These are phyloP conservation scores for Gopherus flavomarginatus DNA, from an alignment of 2,113 vertebrate genomes.

Conservation along the genomic window DNA sequence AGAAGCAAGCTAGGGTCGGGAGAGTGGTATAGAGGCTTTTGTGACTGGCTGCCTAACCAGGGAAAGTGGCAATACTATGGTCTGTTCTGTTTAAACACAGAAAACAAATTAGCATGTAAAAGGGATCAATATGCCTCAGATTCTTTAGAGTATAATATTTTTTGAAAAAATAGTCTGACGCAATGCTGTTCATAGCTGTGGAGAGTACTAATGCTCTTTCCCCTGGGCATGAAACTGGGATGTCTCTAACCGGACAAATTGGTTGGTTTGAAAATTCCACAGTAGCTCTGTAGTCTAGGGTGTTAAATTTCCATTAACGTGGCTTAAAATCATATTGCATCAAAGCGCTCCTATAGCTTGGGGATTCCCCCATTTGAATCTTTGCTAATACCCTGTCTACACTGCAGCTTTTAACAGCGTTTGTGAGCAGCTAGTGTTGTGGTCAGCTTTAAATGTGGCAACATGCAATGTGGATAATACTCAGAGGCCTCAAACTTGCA, in stretches of 20 bases:
- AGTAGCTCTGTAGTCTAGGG: neutral
- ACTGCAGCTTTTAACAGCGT: accelerated
- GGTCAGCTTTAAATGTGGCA: neutral
- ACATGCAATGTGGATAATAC: accelerated
- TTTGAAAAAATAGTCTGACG: neutral
- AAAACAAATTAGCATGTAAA: neutral
- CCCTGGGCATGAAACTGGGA: neutral
- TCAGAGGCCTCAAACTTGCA: neutral
- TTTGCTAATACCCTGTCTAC: neutral
- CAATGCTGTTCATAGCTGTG: neutral
- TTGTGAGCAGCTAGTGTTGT: neutral
- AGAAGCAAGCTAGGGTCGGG: accelerated
- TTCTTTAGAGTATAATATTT: neutral
- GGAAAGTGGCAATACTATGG: accelerated
- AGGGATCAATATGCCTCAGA: neutral
- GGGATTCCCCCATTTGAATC: neutral
- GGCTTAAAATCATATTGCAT: neutral
- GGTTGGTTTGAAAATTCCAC: neutral
- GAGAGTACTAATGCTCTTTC: neutral
- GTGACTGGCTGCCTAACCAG: neutral
- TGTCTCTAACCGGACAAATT: neutral
- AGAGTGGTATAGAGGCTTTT: neutral
- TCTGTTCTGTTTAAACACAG: accelerated
- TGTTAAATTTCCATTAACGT: neutral
- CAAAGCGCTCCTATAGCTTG: neutral